A percentile compares a stretch with the other conserved stretches of the same genome.
phyloP scores from a whole-genome alignment of 2,797 vertebrate species.

The Furcifer pardalis region DNA sequence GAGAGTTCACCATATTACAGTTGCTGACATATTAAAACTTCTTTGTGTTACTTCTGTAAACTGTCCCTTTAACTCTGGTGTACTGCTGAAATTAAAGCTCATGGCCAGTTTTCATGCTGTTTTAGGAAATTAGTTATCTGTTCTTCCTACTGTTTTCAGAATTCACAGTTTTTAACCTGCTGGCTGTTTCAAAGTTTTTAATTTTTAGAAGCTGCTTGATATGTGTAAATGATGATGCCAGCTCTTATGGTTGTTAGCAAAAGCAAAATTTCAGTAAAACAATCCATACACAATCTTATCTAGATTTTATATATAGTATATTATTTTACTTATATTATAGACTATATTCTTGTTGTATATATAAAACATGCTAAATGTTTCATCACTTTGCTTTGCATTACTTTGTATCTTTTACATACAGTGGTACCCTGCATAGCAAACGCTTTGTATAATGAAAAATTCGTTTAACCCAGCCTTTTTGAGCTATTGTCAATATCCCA shows the following conservation, averaged over 20 bases:
- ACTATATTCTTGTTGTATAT: background rate
- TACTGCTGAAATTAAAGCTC: slow-evolving; percentile 12
- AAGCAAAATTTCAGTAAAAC: background rate
- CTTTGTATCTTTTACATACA: background rate
- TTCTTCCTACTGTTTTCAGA: slow-evolving; percentile 21
- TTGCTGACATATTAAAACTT: background rate
- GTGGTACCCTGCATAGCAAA: too few species aligned
- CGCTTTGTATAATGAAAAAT: too few species aligned
- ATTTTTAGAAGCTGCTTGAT: slow-evolving; percentile 31
- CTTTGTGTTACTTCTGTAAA: background rate
- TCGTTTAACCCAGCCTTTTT: too few species aligned
- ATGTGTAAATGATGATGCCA: slow-evolving; percentile 2
- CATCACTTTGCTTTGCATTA: background rate
- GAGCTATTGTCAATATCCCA: too few species aligned
- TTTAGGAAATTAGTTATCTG: slow-evolving; percentile 24
- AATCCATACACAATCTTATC: background rate
- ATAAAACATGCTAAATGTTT: background rate
- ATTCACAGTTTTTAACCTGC: slow-evolving; percentile 15
- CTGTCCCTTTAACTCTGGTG: background rate
- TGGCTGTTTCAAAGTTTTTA: slow-evolving; percentile 9
- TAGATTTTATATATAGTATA: background rate
- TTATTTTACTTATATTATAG: background rate
- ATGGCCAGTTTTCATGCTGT: slow-evolving; percentile 25
- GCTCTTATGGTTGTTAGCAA: slow-evolving; percentile 1
- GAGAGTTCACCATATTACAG: background rate